Evolutionary conservation across 2,797 vertebrate species (phyloP), one percentile per base, ranked within the genome.

Genomic region (Phaenicophaeus curvirostris): DNA sequence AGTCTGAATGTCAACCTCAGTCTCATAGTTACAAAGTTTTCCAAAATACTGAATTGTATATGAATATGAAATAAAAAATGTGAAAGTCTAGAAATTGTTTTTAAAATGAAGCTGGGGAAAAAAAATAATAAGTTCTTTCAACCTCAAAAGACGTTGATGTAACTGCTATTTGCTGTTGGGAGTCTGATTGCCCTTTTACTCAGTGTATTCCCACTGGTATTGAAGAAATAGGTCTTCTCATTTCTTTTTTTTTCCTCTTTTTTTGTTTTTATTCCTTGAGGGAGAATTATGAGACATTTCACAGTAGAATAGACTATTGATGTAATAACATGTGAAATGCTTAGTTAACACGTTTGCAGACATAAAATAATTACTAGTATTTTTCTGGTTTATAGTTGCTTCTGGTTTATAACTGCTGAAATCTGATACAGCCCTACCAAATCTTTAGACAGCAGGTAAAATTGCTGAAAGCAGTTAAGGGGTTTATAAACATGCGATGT

Each of bases 371-470:
- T 92, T 87, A 71, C 48, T 65, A 46, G 57, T 9, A 71, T 76
- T 93, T 88, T 95, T 82, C 81, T 87, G 30, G 18, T 82, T n/a
- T 42, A 76, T 48, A 72, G 37, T 78, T n/a, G n/a, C n/a, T n/a
- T n/a, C n/a, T n/a, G n/a, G n/a, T n/a, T n/a, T 93, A 37, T 63
- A 87, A 44, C 44, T 79, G 39, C 63, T 80, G 67, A 90, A 71
- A 79, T 93, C 48, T 91, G 59, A 91, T 54, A 71, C 86, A 89
- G 42, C 37, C 11, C 18, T 69, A 19, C 28, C 1, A 93, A 51
- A 58, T 23, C 41, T 81, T 87, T 33, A 75, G 46, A 65, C 17
- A 81, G 8, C 17, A 83, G 48, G n/a, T 63, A 55, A 82, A 84
- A 89, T 57, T 72, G 24, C 37, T 81, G 67, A 76, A 86, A 81